Evolutionary conservation across 2,113 vertebrate genomes (phyloP).

Genomic region (Sphyrna mokarran): DNA sequence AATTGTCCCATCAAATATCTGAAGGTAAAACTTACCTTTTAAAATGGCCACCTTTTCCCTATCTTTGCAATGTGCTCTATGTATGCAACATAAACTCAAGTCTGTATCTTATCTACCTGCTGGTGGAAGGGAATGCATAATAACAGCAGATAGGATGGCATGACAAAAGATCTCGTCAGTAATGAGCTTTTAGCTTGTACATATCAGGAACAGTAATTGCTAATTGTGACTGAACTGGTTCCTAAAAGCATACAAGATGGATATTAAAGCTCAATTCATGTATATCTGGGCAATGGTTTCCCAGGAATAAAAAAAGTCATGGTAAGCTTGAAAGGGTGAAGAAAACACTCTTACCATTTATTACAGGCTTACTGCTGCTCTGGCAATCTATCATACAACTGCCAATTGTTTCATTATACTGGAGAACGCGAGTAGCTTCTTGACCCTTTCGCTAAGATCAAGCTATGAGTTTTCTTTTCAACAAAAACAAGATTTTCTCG

Average conservation of each 20-base stretch:
- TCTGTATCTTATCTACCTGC: neutral
- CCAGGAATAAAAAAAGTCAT: neutral
- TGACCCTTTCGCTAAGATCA: too few species aligned
- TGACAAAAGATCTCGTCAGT: neutral
- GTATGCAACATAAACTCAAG: neutral
- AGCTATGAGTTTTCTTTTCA: neutral
- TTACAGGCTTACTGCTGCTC: neutral
- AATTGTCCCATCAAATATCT: neutral
- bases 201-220: neutral
- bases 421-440: too few species aligned
- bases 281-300: neutral
- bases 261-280: neutral
- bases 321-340: neutral
- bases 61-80: neutral
- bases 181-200: neutral
- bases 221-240: neutral
- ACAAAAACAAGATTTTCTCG: neutral
- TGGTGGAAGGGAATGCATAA: neutral
- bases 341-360: neutral
- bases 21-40: neutral
- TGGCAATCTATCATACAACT: neutral
- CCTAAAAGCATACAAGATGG: neutral
- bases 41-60: neutral
- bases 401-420: neutral
- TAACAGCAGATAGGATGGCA: neutral